Evolutionary conservation across 1,140 invertebrate species (phyloP).

Genomic region (Panagrolaimus sp.): DNA sequence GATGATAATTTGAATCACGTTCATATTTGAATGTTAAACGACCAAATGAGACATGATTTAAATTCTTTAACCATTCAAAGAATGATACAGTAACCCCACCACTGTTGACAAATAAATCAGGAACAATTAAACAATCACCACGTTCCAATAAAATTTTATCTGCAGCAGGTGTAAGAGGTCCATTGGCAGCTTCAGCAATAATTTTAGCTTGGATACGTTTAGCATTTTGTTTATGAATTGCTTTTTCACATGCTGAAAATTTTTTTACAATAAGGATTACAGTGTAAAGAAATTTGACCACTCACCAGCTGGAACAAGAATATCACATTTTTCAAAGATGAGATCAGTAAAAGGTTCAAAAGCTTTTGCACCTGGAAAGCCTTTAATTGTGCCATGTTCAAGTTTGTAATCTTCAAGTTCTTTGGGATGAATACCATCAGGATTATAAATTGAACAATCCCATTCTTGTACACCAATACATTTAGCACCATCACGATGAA

Average conservation of each 20-base stretch:
- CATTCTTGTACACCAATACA: slow-evolving; percentile 90
- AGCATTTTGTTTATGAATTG: slow-evolving; percentile 88
- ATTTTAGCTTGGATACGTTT: slow-evolving; percentile 85
- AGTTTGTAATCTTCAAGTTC: slow-evolving; percentile 66
- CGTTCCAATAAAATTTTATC: slow-evolving; percentile 88
- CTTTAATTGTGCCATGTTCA: slow-evolving; percentile 78
- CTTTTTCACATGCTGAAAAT: slow-evolving; percentile 94
- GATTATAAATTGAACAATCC: slow-evolving; percentile 85
- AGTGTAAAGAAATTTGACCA: too few species aligned
- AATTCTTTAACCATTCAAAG: slow-evolving; percentile 99
- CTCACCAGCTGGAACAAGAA: slow-evolving; percentile 94
- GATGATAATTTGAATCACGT: slow-evolving; percentile 91
- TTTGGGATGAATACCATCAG: slow-evolving; percentile 90
- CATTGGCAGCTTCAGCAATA: slow-evolving; percentile 96
- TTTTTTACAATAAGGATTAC: too few species aligned
- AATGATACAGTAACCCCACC: slow-evolving; percentile 99
- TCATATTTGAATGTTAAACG: slow-evolving; percentile 98
- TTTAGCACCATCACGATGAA: slow-evolving; percentile 84
- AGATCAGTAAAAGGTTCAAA: slow-evolving; percentile 79
- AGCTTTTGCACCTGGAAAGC: slow-evolving; percentile 81
- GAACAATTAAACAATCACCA: slow-evolving; percentile 86
- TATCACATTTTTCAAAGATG: slow-evolving; percentile 90
- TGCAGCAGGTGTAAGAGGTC: slow-evolving; percentile 91
- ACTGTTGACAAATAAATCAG: slow-evolving; percentile 91
- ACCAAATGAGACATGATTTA: slow-evolving; percentile 98